phyloP scores from a whole-genome alignment of 2,113 vertebrate genomes.

The Larimichthys crocea region DNA sequence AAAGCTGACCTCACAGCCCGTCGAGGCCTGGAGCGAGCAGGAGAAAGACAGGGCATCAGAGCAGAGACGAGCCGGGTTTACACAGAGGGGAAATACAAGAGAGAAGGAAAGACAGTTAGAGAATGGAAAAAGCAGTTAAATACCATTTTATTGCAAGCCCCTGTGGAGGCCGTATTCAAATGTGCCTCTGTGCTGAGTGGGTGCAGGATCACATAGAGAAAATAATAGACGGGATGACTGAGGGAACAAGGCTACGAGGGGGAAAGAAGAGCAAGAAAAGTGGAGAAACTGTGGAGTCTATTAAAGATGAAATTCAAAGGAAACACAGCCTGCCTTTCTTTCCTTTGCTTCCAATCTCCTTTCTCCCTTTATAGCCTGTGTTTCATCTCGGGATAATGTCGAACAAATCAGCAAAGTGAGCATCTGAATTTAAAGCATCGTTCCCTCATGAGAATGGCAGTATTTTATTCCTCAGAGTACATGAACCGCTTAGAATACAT shows the following conservation, averaged over 20 bases:
- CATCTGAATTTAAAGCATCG: conserved; percentile 65
- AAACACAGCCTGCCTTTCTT: conserved; percentile 50
- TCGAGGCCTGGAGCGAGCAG: conserved; percentile 37
- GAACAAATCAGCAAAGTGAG: conserved; percentile 74
- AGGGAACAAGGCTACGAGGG: conserved; percentile 48
- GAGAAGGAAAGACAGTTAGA: conserved; percentile 24
- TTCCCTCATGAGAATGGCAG: conserved; percentile 36
- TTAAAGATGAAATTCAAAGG: conserved; percentile 79
- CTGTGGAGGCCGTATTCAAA: conserved; percentile 70
- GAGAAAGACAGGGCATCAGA: conserved; percentile 37
- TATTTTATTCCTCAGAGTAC: conserved; percentile 47
- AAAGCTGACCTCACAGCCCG: conserved; percentile 58
- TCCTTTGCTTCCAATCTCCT: conserved; percentile 60
- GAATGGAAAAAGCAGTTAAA: conserved; percentile 74
- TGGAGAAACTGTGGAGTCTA: conserved; percentile 61
- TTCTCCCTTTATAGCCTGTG: conserved; percentile 42
- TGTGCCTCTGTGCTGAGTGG: conserved; percentile 61
- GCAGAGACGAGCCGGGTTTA: conserved; percentile 26
- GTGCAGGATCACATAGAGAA: conserved; percentile 64
- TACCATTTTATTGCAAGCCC: conserved; percentile 77
- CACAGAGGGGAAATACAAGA: conserved; percentile 24
- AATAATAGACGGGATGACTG: conserved; percentile 66
- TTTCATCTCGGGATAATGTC: conserved; percentile 78
- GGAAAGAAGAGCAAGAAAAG: conserved; percentile 50
- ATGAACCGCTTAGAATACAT: conserved; percentile 39